Conservation (phyloP, 2,113 vertebrate species). For the Notechis scutatus region DNA sequence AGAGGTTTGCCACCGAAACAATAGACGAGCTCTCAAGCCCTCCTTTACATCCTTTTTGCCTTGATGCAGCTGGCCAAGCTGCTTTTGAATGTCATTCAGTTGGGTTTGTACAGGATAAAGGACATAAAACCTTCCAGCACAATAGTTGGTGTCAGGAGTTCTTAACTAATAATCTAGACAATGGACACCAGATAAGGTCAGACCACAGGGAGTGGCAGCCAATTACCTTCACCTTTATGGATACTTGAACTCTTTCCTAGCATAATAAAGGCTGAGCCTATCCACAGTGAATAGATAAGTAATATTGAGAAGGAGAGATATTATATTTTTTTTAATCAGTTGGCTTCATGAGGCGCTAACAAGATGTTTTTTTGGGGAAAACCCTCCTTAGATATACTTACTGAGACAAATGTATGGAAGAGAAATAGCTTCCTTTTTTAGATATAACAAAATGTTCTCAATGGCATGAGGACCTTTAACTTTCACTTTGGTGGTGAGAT, state of each 20-base stretch:
- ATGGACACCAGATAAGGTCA: slow-evolving; percentile 50
- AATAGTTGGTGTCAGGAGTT: slow-evolving; percentile 49
- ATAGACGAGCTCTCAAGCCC: background rate
- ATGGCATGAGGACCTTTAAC: background rate
- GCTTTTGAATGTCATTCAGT: slow-evolving; percentile 32
- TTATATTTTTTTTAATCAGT: background rate
- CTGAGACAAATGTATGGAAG: background rate
- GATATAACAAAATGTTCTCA: background rate
- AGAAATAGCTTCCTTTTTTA: background rate
- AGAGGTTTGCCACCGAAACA: background rate
- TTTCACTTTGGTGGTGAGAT: background rate
- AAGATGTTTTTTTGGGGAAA: slow-evolving; percentile 32
- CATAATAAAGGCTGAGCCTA: slow-evolving; percentile 45
- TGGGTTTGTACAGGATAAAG: slow-evolving; percentile 24
- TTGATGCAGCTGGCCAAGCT: slow-evolving; percentile 11
- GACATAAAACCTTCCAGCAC: slow-evolving; percentile 23
- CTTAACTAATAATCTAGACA: slow-evolving; percentile 45
- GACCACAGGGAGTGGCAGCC: slow-evolving; percentile 48
- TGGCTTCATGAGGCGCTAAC: background rate
- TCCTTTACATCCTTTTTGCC: slow-evolving; percentile 10
- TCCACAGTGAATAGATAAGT: slow-evolving; percentile 29
- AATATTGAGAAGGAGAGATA: background rate
- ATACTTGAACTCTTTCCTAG: slow-evolving; percentile 45
- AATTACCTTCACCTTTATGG: slow-evolving; percentile 54
- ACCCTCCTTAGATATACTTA: slow-evolving; percentile 36